phyloP scores from a whole-genome alignment of 2,797 vertebrate genomes.

The Protonibea diacanthus region DNA sequence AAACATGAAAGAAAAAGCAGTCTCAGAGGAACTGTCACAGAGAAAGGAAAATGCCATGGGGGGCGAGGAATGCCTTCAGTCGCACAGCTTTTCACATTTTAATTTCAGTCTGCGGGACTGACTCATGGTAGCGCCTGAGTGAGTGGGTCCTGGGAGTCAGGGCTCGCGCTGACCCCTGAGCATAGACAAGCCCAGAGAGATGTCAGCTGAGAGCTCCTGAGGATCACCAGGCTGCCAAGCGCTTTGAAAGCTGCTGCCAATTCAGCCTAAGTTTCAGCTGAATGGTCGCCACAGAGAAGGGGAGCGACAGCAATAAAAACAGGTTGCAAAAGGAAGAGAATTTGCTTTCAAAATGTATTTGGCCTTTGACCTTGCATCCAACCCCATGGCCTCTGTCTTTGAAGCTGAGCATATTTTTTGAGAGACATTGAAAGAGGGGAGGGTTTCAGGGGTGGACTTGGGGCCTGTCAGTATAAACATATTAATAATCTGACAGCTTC shows the following conservation, averaged over 20 bases:
- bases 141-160: conserved; percentile 88
- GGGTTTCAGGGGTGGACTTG: conserved; percentile 76
- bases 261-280: conserved; percentile 94
- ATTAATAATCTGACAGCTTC: conserved; percentile 92
- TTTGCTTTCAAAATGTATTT: conserved; percentile 90
- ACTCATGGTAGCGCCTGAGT: conserved; percentile 89
- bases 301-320: conserved; percentile 91
- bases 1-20: conserved; percentile 87
- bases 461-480: conserved; percentile 87
- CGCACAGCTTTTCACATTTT: conserved; percentile 91
- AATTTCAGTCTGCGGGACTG: conserved; percentile 90
- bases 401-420: conserved; percentile 86
- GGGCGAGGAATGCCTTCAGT: conserved; percentile 88
- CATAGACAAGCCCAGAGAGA: conserved; percentile 87
- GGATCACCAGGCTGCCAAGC: conserved; percentile 92
- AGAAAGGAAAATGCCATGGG: conserved; percentile 84
- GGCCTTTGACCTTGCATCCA: conserved; percentile 83
- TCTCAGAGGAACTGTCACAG: conserved; percentile 87
- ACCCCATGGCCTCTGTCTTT: conserved; percentile 84
- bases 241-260: conserved; percentile 94
- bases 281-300: conserved; percentile 90
- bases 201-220: conserved; percentile 89
- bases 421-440: conserved; percentile 81
- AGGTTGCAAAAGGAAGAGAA: conserved; percentile 91
- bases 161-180: conserved; percentile 88